These are phyloP conservation scores for Dyspetes luteomarginatus DNA, from an alignment of 2,888 invertebrate species.

Conservation along the genomic window DNA sequence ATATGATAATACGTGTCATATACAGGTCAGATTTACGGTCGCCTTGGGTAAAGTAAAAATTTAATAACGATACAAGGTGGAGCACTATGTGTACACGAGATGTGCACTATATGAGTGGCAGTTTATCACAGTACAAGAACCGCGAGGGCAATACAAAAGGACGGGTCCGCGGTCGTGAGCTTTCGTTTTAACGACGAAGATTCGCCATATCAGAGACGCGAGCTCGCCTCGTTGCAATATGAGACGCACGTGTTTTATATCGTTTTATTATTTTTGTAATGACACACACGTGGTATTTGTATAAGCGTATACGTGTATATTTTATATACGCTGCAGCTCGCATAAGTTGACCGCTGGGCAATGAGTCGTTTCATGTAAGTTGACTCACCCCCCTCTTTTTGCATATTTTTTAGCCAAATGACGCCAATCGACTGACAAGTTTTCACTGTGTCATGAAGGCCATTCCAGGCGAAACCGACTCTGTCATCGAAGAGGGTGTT, in stretches of 20 bases:
- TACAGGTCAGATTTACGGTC: constrained; percentile 4
- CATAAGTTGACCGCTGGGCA: too few relatives aligned
- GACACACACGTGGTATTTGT: background rate
- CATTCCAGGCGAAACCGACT: too few relatives aligned
- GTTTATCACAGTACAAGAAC: constrained; percentile 4
- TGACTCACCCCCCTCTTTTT: too few relatives aligned
- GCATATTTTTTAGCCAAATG: too few relatives aligned
- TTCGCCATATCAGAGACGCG: constrained; percentile 3
- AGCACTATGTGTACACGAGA: background rate
- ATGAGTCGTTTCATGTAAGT: too few relatives aligned
- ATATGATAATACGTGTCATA: constrained; percentile 3
- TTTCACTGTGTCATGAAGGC: too few relatives aligned
- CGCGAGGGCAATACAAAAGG: constrained; percentile 21
- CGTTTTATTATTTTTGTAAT: background rate
- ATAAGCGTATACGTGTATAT: background rate
- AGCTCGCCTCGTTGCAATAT: constrained; percentile 2
- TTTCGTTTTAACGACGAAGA: constrained; percentile 35
- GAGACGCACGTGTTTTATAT: background rate
- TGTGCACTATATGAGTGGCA: background rate
- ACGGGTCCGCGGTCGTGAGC: constrained; percentile 21
- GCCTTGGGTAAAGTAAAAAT: constrained; percentile 9
- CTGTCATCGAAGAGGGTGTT: too few relatives aligned
- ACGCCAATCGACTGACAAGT: too few relatives aligned
- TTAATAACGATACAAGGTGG: constrained; percentile 27
- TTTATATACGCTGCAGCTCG: background rate